phyloP scores from a whole-genome alignment of 1,140 invertebrate genomes.

The Brachionus manjavacas region DNA sequence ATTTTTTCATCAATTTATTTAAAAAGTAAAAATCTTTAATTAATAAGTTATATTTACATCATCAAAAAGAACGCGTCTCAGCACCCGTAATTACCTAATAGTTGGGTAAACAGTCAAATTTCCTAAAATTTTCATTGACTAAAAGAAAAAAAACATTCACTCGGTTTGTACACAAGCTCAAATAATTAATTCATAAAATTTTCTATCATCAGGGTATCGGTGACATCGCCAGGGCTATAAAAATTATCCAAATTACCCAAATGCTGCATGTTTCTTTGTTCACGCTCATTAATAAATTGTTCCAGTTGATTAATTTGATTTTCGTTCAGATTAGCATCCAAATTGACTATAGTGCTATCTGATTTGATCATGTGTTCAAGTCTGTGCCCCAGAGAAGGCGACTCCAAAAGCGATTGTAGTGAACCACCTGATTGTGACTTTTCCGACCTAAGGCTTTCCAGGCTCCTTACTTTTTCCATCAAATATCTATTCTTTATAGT shows the following conservation, averaged over 20 bases:
- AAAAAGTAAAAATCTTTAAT: neutral
- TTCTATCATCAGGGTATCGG: neutral
- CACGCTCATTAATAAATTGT: neutral
- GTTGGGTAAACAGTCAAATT: neutral
- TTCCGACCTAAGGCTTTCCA: neutral
- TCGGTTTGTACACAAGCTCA: neutral
- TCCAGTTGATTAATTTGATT: conserved; percentile 18
- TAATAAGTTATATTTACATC: neutral
- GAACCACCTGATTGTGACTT: neutral
- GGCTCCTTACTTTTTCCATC: conserved; percentile 12
- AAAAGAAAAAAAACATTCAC: neutral
- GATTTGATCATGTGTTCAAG: neutral
- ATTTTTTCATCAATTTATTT: neutral
- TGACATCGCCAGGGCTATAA: neutral
- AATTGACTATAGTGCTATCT: neutral
- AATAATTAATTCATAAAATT: neutral
- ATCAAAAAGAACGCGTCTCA: neutral
- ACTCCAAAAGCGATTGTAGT: neutral
- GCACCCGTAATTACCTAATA: conserved; percentile 27
- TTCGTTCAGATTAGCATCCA: neutral
- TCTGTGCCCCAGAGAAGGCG: neutral
- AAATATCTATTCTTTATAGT: neutral
- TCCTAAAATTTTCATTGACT: neutral
- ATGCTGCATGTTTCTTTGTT: neutral
- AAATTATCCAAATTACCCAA: neutral